Evolutionary conservation across 2,113 vertebrate genomes (phyloP).

Genomic region (Murina feae): DNA sequence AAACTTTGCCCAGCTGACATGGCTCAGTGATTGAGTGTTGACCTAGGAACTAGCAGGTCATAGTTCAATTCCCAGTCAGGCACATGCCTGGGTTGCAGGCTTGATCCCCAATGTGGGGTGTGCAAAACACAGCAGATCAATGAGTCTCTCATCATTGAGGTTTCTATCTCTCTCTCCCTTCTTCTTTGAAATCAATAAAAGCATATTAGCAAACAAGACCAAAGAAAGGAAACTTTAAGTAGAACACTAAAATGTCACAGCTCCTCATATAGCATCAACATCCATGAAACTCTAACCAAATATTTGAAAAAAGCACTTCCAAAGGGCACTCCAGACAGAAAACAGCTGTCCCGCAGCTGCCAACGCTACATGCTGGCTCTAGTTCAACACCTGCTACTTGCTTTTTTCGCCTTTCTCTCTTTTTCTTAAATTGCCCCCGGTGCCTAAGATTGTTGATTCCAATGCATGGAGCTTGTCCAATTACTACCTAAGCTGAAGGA

Average conservation of each 20-base stretch:
- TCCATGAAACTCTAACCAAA: conserved; percentile 21
- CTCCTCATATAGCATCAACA: neutral
- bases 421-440: neutral
- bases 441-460: neutral
- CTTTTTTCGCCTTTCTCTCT: neutral
- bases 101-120: no score
- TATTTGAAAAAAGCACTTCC: neutral
- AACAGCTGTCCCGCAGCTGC: neutral
- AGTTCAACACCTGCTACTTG: neutral
- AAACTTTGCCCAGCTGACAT: neutral
- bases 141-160: no score
- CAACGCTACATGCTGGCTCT: accelerated
- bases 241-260: neutral
- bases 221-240: neutral
- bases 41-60: no score
- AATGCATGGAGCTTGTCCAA: neutral
- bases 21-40: no score
- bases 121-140: no score
- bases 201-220: no score
- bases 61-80: no score
- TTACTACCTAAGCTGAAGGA: neutral
- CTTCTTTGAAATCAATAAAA: no score
- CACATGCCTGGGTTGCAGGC: no score
- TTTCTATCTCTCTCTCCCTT: no score
- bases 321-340: neutral